These are phyloP conservation scores for Latrodectus elegans DNA, from an alignment of 2,888 invertebrate genomes.

Conservation along the genomic window DNA sequence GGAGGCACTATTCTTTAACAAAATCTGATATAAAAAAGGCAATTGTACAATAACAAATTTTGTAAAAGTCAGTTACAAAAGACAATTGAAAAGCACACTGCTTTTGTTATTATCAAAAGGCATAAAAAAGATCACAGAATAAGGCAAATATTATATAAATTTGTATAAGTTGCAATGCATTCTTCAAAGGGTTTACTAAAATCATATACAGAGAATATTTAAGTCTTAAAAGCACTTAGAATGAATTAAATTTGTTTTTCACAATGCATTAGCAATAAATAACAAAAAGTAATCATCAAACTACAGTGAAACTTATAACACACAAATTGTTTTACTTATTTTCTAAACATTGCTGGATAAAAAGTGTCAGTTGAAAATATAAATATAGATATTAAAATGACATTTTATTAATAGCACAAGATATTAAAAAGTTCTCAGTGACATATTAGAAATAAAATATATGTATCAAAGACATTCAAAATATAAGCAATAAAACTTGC, in stretches of 20 bases:
- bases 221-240: background rate
- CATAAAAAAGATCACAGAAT: conserved; percentile 63
- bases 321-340: background rate
- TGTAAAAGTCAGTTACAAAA: conserved; percentile 59
- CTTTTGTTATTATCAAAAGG: conserved; percentile 40
- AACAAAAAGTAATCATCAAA: conserved; percentile 1
- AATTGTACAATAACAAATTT: conserved; percentile 25
- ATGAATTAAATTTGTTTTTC: background rate
- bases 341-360: no score
- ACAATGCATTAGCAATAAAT: background rate
- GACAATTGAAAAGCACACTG: conserved; percentile 28
- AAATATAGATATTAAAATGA: no score
- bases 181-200: background rate
- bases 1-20: background rate
- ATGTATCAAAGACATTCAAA: no score
- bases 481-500: no score
- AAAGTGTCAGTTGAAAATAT: no score
- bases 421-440: no score
- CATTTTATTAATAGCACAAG: no score
- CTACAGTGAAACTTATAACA: background rate
- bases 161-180: conserved; percentile 21
- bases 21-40: background rate
- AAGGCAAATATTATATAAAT: conserved; percentile 57
- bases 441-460: no score
- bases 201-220: background rate